Evolutionary conservation across 1,140 invertebrate species (phyloP), one percentile per base, ranked within the genome.

Genomic region (Bathynomus jamesi): DNA sequence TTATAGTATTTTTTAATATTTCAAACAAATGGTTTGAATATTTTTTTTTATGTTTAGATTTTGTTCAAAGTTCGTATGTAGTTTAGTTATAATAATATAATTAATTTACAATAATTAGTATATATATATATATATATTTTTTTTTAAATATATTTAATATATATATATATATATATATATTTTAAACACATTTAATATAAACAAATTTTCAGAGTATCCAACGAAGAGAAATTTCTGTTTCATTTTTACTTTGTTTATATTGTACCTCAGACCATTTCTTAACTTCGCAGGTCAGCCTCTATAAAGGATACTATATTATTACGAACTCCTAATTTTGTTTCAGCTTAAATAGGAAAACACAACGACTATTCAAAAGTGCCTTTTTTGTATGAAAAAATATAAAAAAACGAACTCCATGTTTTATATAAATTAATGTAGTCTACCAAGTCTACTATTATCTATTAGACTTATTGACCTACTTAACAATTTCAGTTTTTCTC

Each of bases 101-200:
- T 53, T 17, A 17, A 53, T 53, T 17, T 53, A 53, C 21, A 53
- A 17, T 17, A 17, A 53, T 53, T 17, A 2, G 2, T 53, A 53
- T 53, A 53, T 53, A 53, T 53, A 53, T 53, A 53, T 53, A 53
- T 53, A 53, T 53, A 53, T 53, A 53, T 53, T 17, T 53, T 17
- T 53, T 17, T 53, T 17, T 53, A 53, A 17, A 53, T 53, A 53
- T 53, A 40, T 53, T 17, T 53, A 53, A 3, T 3, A 3, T 53
- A 53, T 53, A 53, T 53, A 53, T 53, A 53, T 53, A 53, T 53
- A 53, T 40, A 40, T 40, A 53, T 53, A 53, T 53, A 53, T 53
- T 17, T 53, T 17, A 17, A 3, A 53, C 21, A 53, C 21, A 53
- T 53, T 53, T 17, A 17, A 53, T 53, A 53, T 53, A 53, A 17